Conservation (phyloP, 2,797 vertebrate genomes). For the Anabacerthia variegaticeps region DNA sequence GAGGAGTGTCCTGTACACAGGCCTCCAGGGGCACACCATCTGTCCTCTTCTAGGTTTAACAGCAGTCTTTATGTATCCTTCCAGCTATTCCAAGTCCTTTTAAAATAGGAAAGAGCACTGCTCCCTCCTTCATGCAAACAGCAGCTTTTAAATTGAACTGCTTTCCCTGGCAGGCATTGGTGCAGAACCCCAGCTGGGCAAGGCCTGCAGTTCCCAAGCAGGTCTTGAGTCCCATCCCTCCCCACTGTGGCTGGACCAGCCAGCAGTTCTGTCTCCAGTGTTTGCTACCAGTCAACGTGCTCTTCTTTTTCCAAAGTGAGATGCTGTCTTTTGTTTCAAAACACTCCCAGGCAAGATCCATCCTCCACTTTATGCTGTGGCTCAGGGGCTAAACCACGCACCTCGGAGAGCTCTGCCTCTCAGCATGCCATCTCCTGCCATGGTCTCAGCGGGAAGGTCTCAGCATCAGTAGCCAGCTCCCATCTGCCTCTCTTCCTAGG, state of each 20-base stretch:
- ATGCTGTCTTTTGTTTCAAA: not conserved
- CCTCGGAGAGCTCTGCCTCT: not conserved
- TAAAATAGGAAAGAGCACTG: not conserved
- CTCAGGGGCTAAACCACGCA: not conserved
- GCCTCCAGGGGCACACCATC: too few relatives aligned
- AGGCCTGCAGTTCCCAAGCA: not conserved
- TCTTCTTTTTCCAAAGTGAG: not conserved
- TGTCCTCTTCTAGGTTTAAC: not conserved
- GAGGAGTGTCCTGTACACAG: not conserved
- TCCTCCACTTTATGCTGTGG: rapidly evolving
- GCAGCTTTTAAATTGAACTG: not conserved
- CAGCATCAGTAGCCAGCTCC: not conserved
- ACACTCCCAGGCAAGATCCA: not conserved
- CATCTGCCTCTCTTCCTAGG: not conserved
- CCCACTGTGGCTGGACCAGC: rapidly evolving
- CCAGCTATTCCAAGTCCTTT: not conserved
- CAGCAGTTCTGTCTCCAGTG: not conserved
- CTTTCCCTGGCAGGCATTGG: rapidly evolving
- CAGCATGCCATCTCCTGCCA: not conserved
- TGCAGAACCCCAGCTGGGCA: not conserved
- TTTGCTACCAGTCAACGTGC: rapidly evolving
- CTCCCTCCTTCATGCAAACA: not conserved
- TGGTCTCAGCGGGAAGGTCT: not conserved
- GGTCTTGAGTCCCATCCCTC: rapidly evolving
- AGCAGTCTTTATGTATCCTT: not conserved